These are phyloP conservation scores for Acanthosepion esculentum DNA, from an alignment of 2,888 invertebrate genomes.

Conservation along the genomic window DNA sequence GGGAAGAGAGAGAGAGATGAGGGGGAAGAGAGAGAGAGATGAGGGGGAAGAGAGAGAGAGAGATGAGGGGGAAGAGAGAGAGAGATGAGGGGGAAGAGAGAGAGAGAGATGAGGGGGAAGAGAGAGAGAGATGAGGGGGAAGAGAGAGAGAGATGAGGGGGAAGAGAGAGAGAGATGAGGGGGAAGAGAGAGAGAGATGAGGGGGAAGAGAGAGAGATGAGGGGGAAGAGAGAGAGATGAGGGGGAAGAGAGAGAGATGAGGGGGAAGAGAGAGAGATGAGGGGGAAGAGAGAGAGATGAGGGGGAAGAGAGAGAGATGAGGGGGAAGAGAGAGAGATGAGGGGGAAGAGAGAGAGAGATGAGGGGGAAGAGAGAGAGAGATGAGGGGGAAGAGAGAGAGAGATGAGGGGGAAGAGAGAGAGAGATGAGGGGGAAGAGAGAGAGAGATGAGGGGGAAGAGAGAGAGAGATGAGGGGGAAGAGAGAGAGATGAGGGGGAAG, in stretches of 20 bases:
- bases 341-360: background rate
- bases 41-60: background rate
- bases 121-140: background rate
- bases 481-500: too few relatives aligned
- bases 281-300: too few relatives aligned
- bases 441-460: too few relatives aligned
- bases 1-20: background rate
- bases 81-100: background rate
- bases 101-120: accelerated
- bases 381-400: too few relatives aligned
- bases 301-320: too few relatives aligned
- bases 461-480: too few relatives aligned
- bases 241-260: background rate
- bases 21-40: background rate
- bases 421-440: background rate
- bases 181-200: background rate
- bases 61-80: accelerated
- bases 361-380: background rate
- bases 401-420: accelerated
- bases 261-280: too few relatives aligned
- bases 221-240: background rate
- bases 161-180: background rate
- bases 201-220: background rate
- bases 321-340: too few relatives aligned
- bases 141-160: too few relatives aligned